Percentiles rank a stretch among this genome's conserved stretches.
Conservation (phyloP, 2,888 invertebrate species). For the Cepaea hortensis region DNA sequence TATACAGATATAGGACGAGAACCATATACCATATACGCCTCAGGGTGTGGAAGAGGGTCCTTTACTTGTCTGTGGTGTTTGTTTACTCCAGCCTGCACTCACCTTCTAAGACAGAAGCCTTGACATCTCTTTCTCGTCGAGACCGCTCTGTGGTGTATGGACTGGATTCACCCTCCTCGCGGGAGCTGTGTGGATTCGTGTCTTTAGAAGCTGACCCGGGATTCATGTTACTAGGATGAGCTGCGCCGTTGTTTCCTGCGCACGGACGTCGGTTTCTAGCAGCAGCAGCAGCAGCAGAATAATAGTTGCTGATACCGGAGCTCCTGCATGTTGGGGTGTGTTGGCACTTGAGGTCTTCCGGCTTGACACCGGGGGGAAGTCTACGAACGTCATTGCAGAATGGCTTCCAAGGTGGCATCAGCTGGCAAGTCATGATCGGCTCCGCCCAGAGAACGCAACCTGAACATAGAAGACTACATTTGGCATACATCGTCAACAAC, state of each 20-base stretch:
- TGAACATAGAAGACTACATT: not conserved
- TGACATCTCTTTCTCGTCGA: no score
- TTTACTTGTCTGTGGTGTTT: no score
- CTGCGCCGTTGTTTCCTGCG: not conserved
- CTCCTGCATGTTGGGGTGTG: not conserved
- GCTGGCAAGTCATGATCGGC: constrained; percentile 40
- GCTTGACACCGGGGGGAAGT: constrained; percentile 37
- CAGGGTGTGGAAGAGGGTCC: no score
- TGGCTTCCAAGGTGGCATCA: not conserved
- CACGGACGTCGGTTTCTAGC: not conserved
- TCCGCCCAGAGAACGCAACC: constrained; percentile 42
- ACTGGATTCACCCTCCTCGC: not conserved
- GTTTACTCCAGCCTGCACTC: not conserved
- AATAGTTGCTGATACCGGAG: no score
- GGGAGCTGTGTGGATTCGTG: not conserved
- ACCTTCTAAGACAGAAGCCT: not conserved
- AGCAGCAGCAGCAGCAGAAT: not conserved
- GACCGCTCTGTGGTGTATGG: not conserved
- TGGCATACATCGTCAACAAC: not conserved
- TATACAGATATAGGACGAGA: no score
- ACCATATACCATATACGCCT: no score
- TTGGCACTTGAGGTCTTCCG: constrained; percentile 19
- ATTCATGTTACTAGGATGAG: not conserved
- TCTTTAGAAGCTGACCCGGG: not conserved
- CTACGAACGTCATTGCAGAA: constrained; percentile 24